Evolutionary conservation across 2,888 invertebrate genomes (phyloP), one percentile per base, ranked within the genome.

Genomic region (Theretra japonica): DNA sequence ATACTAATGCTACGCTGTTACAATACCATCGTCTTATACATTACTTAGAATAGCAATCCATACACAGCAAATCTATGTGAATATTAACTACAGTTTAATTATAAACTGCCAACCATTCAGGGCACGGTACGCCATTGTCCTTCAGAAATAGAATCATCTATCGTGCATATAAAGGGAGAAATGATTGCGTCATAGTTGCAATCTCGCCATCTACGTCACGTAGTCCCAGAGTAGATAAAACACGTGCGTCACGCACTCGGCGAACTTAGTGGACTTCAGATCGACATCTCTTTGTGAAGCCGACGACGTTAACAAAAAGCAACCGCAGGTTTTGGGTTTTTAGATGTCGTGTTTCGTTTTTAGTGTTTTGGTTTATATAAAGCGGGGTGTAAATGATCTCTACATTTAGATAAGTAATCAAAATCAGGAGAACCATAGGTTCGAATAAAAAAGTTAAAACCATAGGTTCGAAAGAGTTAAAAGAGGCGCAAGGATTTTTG

Each of bases 181-280:
- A 76, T 74, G 71, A 80, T 86, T 82, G 84, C 84, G 82, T 85
- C 83, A 86, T 75, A 41, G 33, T 72, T 74, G 78, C 79, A 86
- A 90, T 91, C 89, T 84, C 77, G 79, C 79, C 82, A 92, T 92
- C 92, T 86, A 74, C 79, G 86, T 88, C 92, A 91, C 92, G 91
- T 28, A 70, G 80, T 79, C 77, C 77, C 86, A 85, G 85, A 77
- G 78, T 78, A 83, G 91, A 93, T 93, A 91, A 83, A 84, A 89
- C 93, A 93, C 91, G 92, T 86, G 84, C 83, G 79, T 79, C 75
- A 76, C 71, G 71, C 74, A 74, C 73, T 76, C 72, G 80, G 81
- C 83, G 82, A 90, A 91, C 89, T 92, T 89, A 82, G 84, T 76
- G 82, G 79, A 81, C 75, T 76, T 75, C 75, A 75, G 88, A 89